Evolutionary conservation across 2,113 vertebrate genomes (phyloP), one percentile per base, ranked within the genome.

Genomic region (Willisornis vidua): DNA sequence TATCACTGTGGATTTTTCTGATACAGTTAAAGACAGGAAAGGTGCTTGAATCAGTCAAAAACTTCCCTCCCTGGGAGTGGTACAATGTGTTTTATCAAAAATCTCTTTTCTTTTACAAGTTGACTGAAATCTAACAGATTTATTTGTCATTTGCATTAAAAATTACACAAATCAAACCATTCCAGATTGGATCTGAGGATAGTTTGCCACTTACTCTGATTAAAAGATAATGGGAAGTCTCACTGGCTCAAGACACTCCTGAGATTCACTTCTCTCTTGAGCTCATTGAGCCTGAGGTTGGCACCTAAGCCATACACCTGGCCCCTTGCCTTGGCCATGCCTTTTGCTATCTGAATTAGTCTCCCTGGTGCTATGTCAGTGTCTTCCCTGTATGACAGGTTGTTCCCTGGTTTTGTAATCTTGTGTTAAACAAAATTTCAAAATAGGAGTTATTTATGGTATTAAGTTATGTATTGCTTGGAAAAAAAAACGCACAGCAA

Each of bases 271-370:
- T 81, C 41, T 63, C 20, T 70, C 37, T 61, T 6, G 7, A 67
- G 33, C 5, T 43, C 4, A 39, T 68, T 23, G 15, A 77, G 43
- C 39, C 10, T 33, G 46, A 51, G 20, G 5, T 25, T 43, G n/a
- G 43, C 51, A 17, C 45, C 65, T 67, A 14, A 51, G 9, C 28
- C 4, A 80, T 59, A 51, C 8, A 24, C 7, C 16, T 46, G 3
- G 4, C 48, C 41, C n/a, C 52, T 66, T 48, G 33, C 22, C 19
- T 7, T 45, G 3, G 2, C 25, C 0, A 0, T 24, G 35, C 3
- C 8, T 91, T 71, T 93, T 63, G 11, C 8, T 81, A 2, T 57
- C 61, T 14, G 45, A 19, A 13, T 84, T 46, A 4, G 5, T 35
- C 3, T 57, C 54, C 19, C 15, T 54, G 41, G 15, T 70, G 23